These are phyloP conservation scores for Cylas formicarius DNA, from an alignment of 1,140 invertebrate species.

Conservation along the genomic window DNA sequence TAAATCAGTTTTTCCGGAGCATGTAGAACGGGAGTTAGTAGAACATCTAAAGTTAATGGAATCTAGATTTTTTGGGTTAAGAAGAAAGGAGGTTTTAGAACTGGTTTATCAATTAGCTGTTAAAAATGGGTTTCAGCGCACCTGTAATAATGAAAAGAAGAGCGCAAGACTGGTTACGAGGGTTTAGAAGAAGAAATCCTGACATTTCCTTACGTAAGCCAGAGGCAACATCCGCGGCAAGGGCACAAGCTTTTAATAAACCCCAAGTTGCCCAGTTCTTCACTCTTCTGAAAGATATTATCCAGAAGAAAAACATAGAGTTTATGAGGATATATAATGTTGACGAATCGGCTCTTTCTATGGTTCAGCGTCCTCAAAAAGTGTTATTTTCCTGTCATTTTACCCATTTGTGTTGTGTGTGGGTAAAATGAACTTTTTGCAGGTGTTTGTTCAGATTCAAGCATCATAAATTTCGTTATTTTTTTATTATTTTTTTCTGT, in stretches of 20 bases:
- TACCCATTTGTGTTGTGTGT: too few species aligned
- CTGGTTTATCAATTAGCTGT: slow-evolving; percentile 2
- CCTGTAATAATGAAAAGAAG: slow-evolving; percentile 11
- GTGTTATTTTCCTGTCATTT: too few species aligned
- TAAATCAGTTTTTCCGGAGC: background rate
- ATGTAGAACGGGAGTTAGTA: slow-evolving; percentile 17
- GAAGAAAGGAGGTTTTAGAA: background rate
- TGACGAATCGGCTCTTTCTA: slow-evolving; percentile 30
- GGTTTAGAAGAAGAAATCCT: slow-evolving; percentile 36
- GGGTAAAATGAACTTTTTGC: too few species aligned
- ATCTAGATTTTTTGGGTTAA: slow-evolving; percentile 34
- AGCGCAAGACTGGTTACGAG: slow-evolving; percentile 36
- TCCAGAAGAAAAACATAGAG: slow-evolving; percentile 30
- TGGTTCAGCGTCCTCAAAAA: slow-evolving; percentile 26
- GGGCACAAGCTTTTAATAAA: slow-evolving; percentile 17
- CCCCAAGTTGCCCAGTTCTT: slow-evolving; percentile 17
- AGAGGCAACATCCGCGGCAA: slow-evolving; percentile 17
- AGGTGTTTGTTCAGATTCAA: too few species aligned
- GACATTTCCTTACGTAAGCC: slow-evolving; percentile 36
- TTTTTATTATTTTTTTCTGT: too few species aligned
- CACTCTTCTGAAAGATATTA: background rate
- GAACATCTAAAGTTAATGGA: slow-evolving; percentile 23
- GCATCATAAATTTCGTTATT: too few species aligned
- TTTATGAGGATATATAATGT: slow-evolving; percentile 31
- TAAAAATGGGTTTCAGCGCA: slow-evolving; percentile 7